Base-by-base conservation (phyloP, 2,888 invertebrate genomes). In the Caradrina clavipalpis region DNA sequence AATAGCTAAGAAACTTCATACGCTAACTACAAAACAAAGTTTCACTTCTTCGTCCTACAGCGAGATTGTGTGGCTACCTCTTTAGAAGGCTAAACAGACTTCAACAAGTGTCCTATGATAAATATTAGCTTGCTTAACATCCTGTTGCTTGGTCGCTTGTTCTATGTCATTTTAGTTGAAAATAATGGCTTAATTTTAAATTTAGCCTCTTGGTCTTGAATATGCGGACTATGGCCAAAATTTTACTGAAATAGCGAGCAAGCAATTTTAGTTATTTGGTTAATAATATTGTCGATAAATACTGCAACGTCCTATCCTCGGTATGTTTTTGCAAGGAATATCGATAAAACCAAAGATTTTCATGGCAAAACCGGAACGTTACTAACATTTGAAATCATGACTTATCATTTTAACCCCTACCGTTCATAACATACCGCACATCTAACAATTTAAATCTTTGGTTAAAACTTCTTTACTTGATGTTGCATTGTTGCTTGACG, bases 51-150 rank as follows among this genome's bases (percentile, higher is more conserved):
- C 22, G 15, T 22, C 6, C 8, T 11, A 54, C 58, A 54, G 51
- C 22, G 7, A 47, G 13, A 21, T 6, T n/a, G 45, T 50, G 21
- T 57, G 3, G 6, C 17, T 35, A n/a, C 11, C 22, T 45, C 61
- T 39, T 8, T 51, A 51, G 45, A 57, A 63, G 47, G 47, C 42
- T 49, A 15, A 45, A 57, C 47, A 53, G 26, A 26, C 47, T 59
- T 62, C 74, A 74, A 74, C 74, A 64, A 75, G 71, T 76, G 76
- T 72, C 58, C 73, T 22, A 26, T 49, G 19, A 69, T 60, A 77
- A 77, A 77, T 68, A 63, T 73, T 59, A 63, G 55, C 61, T 70
- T 60, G 56, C 42, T 53, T 56, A 22, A 70, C 54, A 59, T 50
- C 51, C 39, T 70, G 76, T 74, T 51, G 61, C 59, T 63, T 51